Conservation (phyloP, 2,113 vertebrate species). For the Hippocampus zosterae region DNA sequence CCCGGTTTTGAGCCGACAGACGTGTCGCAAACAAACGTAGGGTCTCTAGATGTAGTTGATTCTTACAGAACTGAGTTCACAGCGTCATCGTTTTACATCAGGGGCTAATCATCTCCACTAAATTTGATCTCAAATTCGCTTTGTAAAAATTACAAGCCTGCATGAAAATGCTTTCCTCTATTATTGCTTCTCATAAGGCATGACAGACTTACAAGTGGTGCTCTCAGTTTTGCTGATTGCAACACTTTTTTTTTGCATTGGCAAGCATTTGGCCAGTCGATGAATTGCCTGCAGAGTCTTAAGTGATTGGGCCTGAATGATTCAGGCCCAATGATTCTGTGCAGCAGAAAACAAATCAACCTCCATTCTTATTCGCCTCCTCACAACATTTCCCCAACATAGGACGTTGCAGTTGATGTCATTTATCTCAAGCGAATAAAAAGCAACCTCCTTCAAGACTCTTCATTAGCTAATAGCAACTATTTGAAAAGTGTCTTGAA, state of each 20-base stretch:
- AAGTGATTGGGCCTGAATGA: constrained; percentile 17
- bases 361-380: background rate
- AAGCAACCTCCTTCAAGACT: background rate
- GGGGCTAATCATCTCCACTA: background rate
- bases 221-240: background rate
- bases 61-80: background rate
- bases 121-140: background rate
- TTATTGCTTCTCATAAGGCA: background rate
- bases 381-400: constrained; percentile 1
- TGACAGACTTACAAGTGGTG: background rate
- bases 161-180: background rate
- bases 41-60: background rate
- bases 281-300: constrained; percentile 9
- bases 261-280: background rate
- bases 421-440: background rate
- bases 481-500: background rate
- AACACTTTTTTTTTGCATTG: constrained; percentile 4
- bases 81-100: background rate
- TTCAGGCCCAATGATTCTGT: constrained; percentile 2
- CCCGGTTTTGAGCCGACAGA: too few relatives aligned
- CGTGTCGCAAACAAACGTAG: too few relatives aligned
- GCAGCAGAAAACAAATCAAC: constrained; percentile 6
- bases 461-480: background rate
- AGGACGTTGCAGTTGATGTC: background rate
- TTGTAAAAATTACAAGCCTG: background rate